These are phyloP conservation scores for Caenorhabditis sinica DNA, from an alignment of 2,888 invertebrate species.

Conservation along the genomic window DNA sequence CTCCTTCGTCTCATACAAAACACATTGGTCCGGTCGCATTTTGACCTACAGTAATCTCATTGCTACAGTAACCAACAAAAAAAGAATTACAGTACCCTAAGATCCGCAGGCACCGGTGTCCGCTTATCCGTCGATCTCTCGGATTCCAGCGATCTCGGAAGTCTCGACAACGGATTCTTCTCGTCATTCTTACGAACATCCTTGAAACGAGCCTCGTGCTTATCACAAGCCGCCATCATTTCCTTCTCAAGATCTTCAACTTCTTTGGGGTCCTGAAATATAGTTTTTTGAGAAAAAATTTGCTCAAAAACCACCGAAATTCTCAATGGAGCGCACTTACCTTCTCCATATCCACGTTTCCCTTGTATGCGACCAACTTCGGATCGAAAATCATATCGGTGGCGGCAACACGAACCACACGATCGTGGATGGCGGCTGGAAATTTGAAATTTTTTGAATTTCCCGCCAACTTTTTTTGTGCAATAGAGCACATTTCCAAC, in stretches of 20 bases:
- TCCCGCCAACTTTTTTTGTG: background rate
- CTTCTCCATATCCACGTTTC: slow-evolving; percentile 27
- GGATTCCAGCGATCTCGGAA: slow-evolving; percentile 10
- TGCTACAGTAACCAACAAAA: background rate
- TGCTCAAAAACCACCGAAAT: no score
- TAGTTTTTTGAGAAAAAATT: no score
- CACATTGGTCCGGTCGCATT: slow-evolving; percentile 26
- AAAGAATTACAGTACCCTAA: background rate
- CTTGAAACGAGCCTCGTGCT: slow-evolving; percentile 23
- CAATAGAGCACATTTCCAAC: background rate
- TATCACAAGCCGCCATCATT: slow-evolving; percentile 3
- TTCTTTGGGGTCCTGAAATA: slow-evolving; percentile 24
- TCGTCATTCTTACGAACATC: slow-evolving; percentile 14
- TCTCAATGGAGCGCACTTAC: background rate
- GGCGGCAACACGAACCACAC: slow-evolving; percentile 12
- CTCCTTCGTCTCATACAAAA: slow-evolving; percentile 30
- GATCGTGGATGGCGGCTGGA: slow-evolving; percentile 21
- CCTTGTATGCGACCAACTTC: slow-evolving; percentile 7
- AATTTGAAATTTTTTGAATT: slow-evolving; percentile 13
- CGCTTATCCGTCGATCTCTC: slow-evolving; percentile 25
- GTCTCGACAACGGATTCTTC: slow-evolving; percentile 1
- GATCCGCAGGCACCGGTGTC: slow-evolving; percentile 4
- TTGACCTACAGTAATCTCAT: slow-evolving; percentile 14
- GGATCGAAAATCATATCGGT: slow-evolving; percentile 40
- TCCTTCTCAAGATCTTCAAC: slow-evolving; percentile 21